Conservation (phyloP, 2,888 invertebrate species). For the Lithophane socia region DNA sequence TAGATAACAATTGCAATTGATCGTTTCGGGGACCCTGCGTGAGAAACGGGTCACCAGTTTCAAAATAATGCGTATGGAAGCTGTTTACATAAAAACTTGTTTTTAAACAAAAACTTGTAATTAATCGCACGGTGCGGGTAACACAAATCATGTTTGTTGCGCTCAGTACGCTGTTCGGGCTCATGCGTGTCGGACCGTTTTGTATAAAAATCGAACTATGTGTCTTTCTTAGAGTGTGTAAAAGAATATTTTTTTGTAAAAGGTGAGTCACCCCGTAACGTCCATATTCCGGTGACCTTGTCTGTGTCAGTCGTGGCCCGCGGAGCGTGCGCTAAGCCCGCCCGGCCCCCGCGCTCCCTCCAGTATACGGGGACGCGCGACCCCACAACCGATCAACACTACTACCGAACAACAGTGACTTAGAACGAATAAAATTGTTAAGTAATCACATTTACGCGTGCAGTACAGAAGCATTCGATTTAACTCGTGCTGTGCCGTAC, state of each 20-base stretch:
- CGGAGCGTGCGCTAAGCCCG: constrained; percentile 72
- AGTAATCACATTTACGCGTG: constrained; percentile 26
- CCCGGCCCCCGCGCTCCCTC: constrained; percentile 58
- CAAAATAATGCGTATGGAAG: not conserved
- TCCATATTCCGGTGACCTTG: constrained; percentile 75
- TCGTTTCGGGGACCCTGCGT: too few relatives aligned
- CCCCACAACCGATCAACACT: constrained; percentile 20
- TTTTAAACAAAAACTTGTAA: constrained; percentile 33
- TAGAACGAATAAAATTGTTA: constrained; percentile 13
- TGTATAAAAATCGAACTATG: constrained; percentile 37
- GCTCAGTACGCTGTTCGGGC: constrained; percentile 43
- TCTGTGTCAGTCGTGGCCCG: constrained; percentile 69
- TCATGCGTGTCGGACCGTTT: constrained; percentile 48
- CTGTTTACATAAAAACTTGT: constrained; percentile 21
- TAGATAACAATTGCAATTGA: too few relatives aligned
- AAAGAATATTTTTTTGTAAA: constrained; percentile 44
- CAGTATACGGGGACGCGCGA: not conserved
- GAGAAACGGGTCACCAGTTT: constrained; percentile 27
- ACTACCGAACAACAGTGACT: constrained; percentile 31
- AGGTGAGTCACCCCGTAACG: constrained; percentile 71
- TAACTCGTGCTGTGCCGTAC: constrained; percentile 33
- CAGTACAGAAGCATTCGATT: constrained; percentile 37
- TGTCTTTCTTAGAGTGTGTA: constrained; percentile 20
- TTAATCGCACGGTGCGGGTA: not conserved
- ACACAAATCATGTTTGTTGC: not conserved